Percentiles rank a stretch among this genome's conserved stretches.
Conservation (phyloP, 2,888 invertebrate genomes). For the Panopea generosa region DNA sequence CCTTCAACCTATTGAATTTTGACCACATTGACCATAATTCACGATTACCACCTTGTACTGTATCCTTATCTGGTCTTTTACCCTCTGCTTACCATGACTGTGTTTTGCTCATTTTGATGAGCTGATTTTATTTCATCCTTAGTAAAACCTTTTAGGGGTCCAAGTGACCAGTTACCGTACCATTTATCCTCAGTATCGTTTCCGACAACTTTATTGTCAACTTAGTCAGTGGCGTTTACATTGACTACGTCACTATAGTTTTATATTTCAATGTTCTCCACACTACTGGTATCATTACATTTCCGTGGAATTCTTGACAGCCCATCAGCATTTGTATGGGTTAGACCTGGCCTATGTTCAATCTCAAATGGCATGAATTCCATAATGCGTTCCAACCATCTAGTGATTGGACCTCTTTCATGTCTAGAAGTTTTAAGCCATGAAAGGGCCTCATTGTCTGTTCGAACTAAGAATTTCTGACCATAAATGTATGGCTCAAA, state of each 20-base stretch:
- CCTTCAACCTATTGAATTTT: slow-evolving; percentile 3
- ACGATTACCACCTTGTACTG: slow-evolving; percentile 4
- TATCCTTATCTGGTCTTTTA: background rate
- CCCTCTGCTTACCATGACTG: background rate
- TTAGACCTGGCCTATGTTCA: background rate
- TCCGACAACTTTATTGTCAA: too few species aligned
- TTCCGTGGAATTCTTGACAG: background rate
- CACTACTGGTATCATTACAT: background rate
- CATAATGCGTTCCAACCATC: background rate
- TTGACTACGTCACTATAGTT: too few species aligned
- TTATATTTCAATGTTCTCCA: too few species aligned
- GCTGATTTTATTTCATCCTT: too few species aligned
- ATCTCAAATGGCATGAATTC: background rate
- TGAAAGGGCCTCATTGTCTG: background rate
- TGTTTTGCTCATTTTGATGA: too few species aligned
- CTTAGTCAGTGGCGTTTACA: too few species aligned
- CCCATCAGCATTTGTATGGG: slow-evolving; percentile 1
- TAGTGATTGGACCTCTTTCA: background rate
- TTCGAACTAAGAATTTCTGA: background rate
- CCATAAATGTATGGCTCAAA: too few species aligned
- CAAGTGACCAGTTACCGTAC: too few species aligned
- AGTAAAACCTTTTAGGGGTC: too few species aligned
- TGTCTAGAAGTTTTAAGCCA: background rate
- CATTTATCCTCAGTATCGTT: too few species aligned
- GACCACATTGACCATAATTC: slow-evolving; percentile 22